A percentile compares a stretch with the other conserved stretches of the same genome.
Evolutionary conservation across 2,797 vertebrate genomes (phyloP).

Genomic region (Enteromius fasciolatus): DNA sequence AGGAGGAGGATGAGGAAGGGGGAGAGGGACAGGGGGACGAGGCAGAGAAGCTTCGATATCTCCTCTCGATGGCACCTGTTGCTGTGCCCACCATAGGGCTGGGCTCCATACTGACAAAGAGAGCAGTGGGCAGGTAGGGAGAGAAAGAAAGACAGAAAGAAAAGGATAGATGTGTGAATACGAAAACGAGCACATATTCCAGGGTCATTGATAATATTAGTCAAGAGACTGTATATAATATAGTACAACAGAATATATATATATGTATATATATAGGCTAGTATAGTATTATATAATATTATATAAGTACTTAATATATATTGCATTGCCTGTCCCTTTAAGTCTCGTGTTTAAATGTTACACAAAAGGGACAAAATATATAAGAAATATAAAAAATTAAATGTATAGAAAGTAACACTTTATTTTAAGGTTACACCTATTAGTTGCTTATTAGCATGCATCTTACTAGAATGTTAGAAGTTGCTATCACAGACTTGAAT

Average conservation of each 20-base stretch:
- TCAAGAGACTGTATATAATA: background rate
- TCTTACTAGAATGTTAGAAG: background rate
- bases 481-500: background rate
- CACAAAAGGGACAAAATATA: too few species aligned
- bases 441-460: too few species aligned
- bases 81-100: conserved; percentile 77
- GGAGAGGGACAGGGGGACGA: conserved; percentile 77
- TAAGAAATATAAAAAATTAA: too few species aligned
- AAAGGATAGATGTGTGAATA: background rate
- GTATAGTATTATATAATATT: too few species aligned
- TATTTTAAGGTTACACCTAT: too few species aligned
- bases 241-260: background rate
- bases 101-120: conserved; percentile 77
- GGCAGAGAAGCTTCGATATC: conserved; percentile 74
- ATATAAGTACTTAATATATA: background rate
- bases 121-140: conserved; percentile 76
- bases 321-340: background rate
- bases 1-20: conserved; percentile 62
- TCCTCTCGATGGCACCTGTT: conserved; percentile 76
- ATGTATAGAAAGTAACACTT: too few species aligned
- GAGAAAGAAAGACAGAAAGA: conserved; percentile 28
- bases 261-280: too few species aligned
- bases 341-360: background rate
- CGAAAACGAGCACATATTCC: background rate
- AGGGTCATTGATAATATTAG: background rate